phyloP scores from a whole-genome alignment of 2,888 invertebrate species.

The Steromphala cineraria region DNA sequence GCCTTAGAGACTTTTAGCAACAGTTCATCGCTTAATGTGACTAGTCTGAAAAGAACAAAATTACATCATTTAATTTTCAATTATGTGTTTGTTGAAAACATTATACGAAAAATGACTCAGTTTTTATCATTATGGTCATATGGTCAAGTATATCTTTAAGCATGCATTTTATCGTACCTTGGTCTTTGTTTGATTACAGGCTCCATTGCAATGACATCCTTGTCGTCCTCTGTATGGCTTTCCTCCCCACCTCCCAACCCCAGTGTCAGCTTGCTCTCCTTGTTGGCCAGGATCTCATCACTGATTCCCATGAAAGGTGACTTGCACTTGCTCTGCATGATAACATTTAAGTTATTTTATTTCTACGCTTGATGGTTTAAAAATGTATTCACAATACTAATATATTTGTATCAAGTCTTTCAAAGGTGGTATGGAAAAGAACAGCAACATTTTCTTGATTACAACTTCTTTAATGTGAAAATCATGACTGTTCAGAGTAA shows the following conservation, averaged over 20 bases:
- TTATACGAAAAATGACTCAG: no score
- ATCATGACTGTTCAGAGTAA: no score
- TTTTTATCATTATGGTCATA: no score
- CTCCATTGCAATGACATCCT: slow-evolving; percentile 66
- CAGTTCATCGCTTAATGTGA: slow-evolving; percentile 64
- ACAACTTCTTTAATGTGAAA: no score
- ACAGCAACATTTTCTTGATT: no score
- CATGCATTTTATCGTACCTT: slow-evolving; percentile 41
- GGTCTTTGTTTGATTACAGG: slow-evolving; percentile 63
- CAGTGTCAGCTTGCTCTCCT: slow-evolving; percentile 42
- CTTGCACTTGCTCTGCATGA: slow-evolving; percentile 53
- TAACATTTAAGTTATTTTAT: not conserved
- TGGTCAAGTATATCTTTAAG: no score
- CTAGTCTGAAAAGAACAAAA: slow-evolving; percentile 48
- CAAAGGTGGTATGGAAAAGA: no score
- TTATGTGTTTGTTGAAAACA: no score
- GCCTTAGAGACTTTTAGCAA: slow-evolving; percentile 58
- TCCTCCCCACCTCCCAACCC: slow-evolving; percentile 46
- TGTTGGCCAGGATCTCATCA: slow-evolving; percentile 53
- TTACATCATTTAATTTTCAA: not conserved
- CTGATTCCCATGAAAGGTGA: slow-evolving; percentile 60
- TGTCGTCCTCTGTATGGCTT: slow-evolving; percentile 49
- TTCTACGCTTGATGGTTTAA: no score
- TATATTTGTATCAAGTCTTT: no score
- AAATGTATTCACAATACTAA: no score